Percentiles rank a stretch among this genome's conserved stretches.
Conservation (phyloP, 2,113 vertebrate genomes). For the Chlamydotis undulata region DNA sequence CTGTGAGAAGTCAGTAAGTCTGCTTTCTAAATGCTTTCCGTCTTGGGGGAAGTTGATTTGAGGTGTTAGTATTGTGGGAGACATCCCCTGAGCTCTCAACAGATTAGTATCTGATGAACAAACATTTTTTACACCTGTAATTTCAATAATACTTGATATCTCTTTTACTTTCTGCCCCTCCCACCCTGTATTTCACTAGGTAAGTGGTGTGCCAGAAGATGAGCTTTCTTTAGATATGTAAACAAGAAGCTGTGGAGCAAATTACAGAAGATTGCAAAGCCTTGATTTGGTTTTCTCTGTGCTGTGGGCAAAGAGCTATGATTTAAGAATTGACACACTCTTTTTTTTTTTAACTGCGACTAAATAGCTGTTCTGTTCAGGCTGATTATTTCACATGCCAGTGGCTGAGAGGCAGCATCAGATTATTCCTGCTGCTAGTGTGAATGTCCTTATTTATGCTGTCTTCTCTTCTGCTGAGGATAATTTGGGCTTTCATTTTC, state of each 20-base stretch:
- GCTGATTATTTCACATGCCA: neutral
- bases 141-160: neutral
- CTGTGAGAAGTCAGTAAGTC: neutral
- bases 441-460: neutral
- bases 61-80: slow-evolving; percentile 10
- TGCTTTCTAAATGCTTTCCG: neutral
- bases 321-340: neutral
- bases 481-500: neutral
- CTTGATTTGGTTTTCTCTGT: neutral
- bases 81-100: neutral
- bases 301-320: neutral
- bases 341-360: neutral
- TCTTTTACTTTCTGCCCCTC: slow-evolving; percentile 19
- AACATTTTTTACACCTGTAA: slow-evolving; percentile 20
- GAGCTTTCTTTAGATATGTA: slow-evolving; percentile 21
- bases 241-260: slow-evolving; percentile 6
- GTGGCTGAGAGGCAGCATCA: neutral
- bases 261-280: neutral
- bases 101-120: slow-evolving; percentile 57
- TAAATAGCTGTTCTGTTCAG: neutral
- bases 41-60: neutral
- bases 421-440: neutral
- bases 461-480: neutral
- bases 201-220: neutral
- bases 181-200: neutral